Conservation (phyloP, 2,113 vertebrate species). For the Coryphaenoides rupestris region DNA sequence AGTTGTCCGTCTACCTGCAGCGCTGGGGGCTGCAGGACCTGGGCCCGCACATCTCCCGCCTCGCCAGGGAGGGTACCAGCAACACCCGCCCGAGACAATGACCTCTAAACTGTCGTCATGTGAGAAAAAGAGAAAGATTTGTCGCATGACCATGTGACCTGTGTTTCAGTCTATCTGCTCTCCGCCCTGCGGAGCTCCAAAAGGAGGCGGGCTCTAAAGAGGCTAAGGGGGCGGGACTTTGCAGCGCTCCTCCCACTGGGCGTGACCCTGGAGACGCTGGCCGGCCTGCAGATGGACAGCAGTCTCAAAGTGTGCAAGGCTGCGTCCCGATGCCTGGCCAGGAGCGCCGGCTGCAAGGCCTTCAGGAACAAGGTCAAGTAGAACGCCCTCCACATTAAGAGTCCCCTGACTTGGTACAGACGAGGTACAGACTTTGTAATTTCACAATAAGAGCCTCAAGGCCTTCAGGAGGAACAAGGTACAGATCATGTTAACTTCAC, state of each 20-base stretch:
- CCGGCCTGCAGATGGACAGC: constrained; percentile 80
- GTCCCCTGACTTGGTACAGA: too few species aligned
- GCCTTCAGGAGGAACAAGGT: too few species aligned
- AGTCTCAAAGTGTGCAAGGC: constrained; percentile 79
- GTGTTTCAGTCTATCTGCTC: constrained; percentile 74
- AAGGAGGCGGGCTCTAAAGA: constrained; percentile 74
- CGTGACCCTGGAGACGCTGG: constrained; percentile 76
- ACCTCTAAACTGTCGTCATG: too few species aligned
- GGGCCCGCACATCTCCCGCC: constrained; percentile 81
- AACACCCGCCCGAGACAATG: not conserved
- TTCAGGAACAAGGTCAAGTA: constrained; percentile 84
- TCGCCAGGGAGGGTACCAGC: constrained; percentile 86
- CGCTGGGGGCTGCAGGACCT: constrained; percentile 76
- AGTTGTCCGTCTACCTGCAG: constrained; percentile 83
- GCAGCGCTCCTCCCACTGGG: constrained; percentile 81
- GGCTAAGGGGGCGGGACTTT: constrained; percentile 76
- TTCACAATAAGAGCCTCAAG: too few species aligned
- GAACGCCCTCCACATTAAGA: not conserved
- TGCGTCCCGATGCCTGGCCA: constrained; percentile 70
- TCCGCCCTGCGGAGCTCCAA: constrained; percentile 76
- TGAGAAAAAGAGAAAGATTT: too few species aligned
- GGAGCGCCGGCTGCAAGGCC: constrained; percentile 60
- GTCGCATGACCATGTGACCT: not conserved
- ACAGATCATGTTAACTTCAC: too few species aligned
- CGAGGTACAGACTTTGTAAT: too few species aligned